Percentiles rank a stretch among this genome's conserved stretches.
phyloP scores from a whole-genome alignment of 2,888 invertebrate genomes.

The Cerceris rybyensis region DNA sequence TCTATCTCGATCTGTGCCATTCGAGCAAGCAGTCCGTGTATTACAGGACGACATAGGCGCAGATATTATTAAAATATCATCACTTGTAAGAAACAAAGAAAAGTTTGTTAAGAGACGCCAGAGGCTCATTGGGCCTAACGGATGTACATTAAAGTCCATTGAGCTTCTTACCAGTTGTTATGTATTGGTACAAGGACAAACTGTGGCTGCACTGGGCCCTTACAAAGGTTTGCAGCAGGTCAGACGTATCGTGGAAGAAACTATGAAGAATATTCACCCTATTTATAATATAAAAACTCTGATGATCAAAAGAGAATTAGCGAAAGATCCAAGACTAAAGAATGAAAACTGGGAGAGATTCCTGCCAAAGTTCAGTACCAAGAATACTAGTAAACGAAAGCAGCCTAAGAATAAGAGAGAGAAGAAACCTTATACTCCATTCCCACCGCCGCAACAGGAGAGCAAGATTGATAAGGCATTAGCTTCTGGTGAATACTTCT shows the following conservation, averaged over 20 bases:
- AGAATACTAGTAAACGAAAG: slow-evolving; percentile 94
- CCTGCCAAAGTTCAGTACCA: slow-evolving; percentile 95
- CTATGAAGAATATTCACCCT: slow-evolving; percentile 99
- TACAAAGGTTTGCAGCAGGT: slow-evolving; percentile 94
- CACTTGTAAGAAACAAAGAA: slow-evolving; percentile 93
- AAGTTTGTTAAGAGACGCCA: slow-evolving; percentile 97
- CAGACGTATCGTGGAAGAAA: slow-evolving; percentile 95
- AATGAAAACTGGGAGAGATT: slow-evolving; percentile 99
- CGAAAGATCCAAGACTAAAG: slow-evolving; percentile 95
- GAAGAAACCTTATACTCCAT: slow-evolving; percentile 98
- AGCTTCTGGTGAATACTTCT: slow-evolving; percentile 98
- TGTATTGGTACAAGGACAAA: slow-evolving; percentile 97
- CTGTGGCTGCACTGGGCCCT: slow-evolving; percentile 98
- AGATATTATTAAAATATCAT: slow-evolving; percentile 98
- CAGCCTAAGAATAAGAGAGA: slow-evolving; percentile 92
- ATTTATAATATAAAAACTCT: slow-evolving; percentile 98
- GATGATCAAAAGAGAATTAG: slow-evolving; percentile 98
- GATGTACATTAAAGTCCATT: slow-evolving; percentile 98
- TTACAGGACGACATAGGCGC: slow-evolving; percentile 95
- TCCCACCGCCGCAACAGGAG: slow-evolving; percentile 96
- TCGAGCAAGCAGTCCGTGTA: slow-evolving; percentile 95
- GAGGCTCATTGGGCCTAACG: slow-evolving; percentile 97
- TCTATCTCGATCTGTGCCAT: slow-evolving; percentile 97
- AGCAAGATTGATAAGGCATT: slow-evolving; percentile 97
- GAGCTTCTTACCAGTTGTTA: slow-evolving; percentile 98